A percentile compares a stretch with the other conserved stretches of the same genome.
These are phyloP conservation scores for Passer domesticus DNA, from an alignment of 2,113 vertebrate genomes.

Conservation along the genomic window DNA sequence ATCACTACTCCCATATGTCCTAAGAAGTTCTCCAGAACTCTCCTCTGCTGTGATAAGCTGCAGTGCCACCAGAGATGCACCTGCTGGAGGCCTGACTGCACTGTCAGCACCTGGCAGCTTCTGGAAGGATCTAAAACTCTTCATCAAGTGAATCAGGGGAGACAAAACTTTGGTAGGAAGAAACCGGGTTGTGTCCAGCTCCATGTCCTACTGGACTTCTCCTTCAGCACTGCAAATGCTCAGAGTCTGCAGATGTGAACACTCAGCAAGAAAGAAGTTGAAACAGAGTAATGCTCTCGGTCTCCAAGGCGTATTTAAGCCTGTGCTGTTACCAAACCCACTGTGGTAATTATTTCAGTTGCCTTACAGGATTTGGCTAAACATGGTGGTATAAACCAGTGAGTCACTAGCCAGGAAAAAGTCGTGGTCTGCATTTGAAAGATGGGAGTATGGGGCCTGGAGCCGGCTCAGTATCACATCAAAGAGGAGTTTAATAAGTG, in stretches of 20 bases:
- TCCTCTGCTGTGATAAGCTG: not conserved
- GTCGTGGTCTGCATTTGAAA: conserved; percentile 25
- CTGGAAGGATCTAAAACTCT: not conserved
- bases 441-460: conserved; percentile 31
- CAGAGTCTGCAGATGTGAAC: not conserved
- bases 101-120: rapidly evolving
- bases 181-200: not conserved
- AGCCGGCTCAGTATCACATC: conserved; percentile 51
- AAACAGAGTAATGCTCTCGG: not conserved
- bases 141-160: not conserved
- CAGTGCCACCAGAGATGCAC: not conserved
- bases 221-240: not conserved
- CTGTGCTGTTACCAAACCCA: conserved; percentile 3
- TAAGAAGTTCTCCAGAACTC: not conserved
- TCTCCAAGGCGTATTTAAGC: not conserved
- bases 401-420: conserved; percentile 50
- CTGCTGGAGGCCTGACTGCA: not conserved
- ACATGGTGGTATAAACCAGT: not conserved
- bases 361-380: conserved; percentile 31
- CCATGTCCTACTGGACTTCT: not conserved
- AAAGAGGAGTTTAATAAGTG: conserved; percentile 51
- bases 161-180: not conserved
- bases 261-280: conserved; percentile 8
- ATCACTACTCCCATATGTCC: not conserved
- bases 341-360: conserved; percentile 28